These are phyloP conservation scores for Agrochola circellaris DNA, from an alignment of 2,888 invertebrate genomes.

Conservation along the genomic window DNA sequence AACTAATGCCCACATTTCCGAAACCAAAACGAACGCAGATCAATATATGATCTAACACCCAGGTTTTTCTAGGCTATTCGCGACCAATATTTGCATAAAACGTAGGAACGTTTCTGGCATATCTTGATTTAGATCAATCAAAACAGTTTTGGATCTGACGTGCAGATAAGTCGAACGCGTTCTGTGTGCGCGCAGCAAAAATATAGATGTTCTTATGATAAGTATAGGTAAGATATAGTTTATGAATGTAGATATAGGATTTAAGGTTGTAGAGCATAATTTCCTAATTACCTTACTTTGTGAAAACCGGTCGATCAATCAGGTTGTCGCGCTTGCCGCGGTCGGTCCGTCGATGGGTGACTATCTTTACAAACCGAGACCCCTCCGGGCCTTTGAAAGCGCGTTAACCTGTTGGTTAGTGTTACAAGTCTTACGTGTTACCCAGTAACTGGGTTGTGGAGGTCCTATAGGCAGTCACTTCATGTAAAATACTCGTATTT, in stretches of 20 bases:
- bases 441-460: too few relatives aligned
- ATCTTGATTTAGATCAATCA: conserved; percentile 63
- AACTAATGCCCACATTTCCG: not conserved
- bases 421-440: too few relatives aligned
- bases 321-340: too few relatives aligned
- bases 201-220: not conserved
- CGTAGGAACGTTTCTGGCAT: conserved; percentile 33
- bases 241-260: not conserved
- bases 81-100: conserved; percentile 52
- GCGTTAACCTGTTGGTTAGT: too few relatives aligned
- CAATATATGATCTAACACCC: conserved; percentile 24
- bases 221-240: not conserved
- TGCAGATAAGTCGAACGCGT: conserved; percentile 38
- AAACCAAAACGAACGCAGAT: conserved; percentile 19
- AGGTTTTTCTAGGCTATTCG: conserved; percentile 33
- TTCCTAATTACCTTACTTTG: too few relatives aligned
- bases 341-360: too few relatives aligned
- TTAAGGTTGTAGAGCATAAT: not conserved
- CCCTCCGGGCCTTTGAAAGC: too few relatives aligned
- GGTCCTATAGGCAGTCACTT: too few relatives aligned
- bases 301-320: too few relatives aligned
- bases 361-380: too few relatives aligned
- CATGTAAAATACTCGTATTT: too few relatives aligned
- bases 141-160: conserved; percentile 56
- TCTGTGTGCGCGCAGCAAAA: conserved; percentile 25